These are phyloP conservation scores for Andrena bicolor DNA, from an alignment of 2,888 invertebrate genomes.

Conservation along the genomic window DNA sequence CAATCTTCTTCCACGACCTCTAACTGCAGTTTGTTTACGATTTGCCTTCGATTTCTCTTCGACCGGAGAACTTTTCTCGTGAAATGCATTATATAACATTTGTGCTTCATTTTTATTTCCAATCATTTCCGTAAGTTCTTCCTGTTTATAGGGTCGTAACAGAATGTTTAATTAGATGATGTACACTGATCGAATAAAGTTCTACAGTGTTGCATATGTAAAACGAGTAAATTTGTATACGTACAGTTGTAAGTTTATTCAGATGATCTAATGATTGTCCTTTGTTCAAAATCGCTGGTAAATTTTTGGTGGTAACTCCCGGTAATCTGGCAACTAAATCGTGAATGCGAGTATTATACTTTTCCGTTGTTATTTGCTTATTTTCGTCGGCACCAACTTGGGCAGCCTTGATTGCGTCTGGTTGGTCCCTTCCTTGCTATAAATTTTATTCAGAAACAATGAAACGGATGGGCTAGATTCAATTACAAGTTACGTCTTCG, in stretches of 20 bases:
- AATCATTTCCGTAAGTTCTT: conserved; percentile 89
- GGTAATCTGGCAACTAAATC: conserved; percentile 95
- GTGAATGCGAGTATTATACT: conserved; percentile 91
- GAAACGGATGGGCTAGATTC: neutral
- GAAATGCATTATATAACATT: conserved; percentile 90
- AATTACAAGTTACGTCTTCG: conserved; percentile 1
- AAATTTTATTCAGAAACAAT: conserved; percentile 56
- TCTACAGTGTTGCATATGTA: neutral
- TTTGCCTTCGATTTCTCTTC: conserved; percentile 80
- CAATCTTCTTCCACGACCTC: conserved; percentile 77
- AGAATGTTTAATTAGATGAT: neutral
- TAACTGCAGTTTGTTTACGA: conserved; percentile 61
- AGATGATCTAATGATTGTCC: conserved; percentile 89
- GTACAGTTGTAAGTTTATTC: conserved; percentile 87
- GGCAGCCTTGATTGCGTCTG: conserved; percentile 90
- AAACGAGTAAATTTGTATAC: conserved; percentile 5
- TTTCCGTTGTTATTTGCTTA: conserved; percentile 85
- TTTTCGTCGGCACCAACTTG: conserved; percentile 90
- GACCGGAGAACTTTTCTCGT: conserved; percentile 88
- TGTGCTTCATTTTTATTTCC: conserved; percentile 91
- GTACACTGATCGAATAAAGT: neutral
- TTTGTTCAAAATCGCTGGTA: conserved; percentile 91
- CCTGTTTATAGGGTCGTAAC: conserved; percentile 84
- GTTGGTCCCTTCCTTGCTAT: conserved; percentile 93
- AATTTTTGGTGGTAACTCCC: conserved; percentile 95